Evolutionary conservation across 2,888 invertebrate species (phyloP).

Genomic region (Linnaemya tessellans): DNA sequence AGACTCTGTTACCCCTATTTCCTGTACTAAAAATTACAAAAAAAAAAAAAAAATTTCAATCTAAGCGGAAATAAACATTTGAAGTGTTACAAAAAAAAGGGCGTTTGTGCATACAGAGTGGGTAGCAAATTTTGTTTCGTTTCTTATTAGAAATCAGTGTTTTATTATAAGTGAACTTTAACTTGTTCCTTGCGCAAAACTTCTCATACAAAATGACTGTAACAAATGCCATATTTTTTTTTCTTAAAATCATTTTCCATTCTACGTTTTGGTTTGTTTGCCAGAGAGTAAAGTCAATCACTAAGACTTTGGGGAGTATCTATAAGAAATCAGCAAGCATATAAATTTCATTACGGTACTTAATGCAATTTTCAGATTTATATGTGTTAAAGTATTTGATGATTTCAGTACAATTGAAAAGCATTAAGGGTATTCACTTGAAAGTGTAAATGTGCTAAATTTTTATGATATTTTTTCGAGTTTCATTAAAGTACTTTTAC

Average conservation of each 20-base stretch:
- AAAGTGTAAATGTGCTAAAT: neutral
- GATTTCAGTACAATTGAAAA: conserved; percentile 4
- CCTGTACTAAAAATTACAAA: neutral
- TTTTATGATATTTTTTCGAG: no score
- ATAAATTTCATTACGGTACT: conserved; percentile 59
- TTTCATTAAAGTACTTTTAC: no score
- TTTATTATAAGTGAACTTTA: conserved; percentile 56
- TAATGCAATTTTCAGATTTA: conserved; percentile 60
- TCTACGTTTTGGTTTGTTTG: neutral
- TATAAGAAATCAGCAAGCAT: conserved; percentile 38
- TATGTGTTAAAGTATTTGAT: conserved; percentile 49
- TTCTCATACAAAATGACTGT: conserved; percentile 30
- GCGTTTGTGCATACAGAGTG: neutral
- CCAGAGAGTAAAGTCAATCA: conserved; percentile 52
- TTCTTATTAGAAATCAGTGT: conserved; percentile 60
- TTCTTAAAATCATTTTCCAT: neutral
- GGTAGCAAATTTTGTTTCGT: conserved; percentile 52
- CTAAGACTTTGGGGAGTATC: neutral
- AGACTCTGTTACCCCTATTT: conserved; percentile 1
- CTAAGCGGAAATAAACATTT: conserved; percentile 61
- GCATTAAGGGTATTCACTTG: conserved; percentile 3
- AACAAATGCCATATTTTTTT: conserved; percentile 34
- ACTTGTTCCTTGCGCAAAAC: neutral
- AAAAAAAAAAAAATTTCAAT: neutral
- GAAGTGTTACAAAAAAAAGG: conserved; percentile 15